phyloP scores from a whole-genome alignment of 2,113 vertebrate species.

The Xenopus laevis region DNA sequence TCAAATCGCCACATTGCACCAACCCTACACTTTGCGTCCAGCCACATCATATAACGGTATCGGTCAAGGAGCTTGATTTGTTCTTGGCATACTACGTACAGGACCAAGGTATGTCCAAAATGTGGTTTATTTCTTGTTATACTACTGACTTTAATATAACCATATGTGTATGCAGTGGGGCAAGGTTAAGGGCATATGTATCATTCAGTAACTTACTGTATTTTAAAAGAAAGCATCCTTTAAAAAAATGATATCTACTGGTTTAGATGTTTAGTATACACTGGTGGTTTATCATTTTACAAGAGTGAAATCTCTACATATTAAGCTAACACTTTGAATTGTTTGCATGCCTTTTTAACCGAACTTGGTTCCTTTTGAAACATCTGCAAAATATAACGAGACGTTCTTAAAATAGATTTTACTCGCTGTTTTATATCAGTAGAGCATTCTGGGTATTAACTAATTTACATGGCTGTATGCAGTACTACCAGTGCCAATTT shows the following conservation, averaged over 20 bases:
- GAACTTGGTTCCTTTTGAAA: too few relatives aligned
- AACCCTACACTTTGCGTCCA: slow-evolving; percentile 98
- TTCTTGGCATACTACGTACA: slow-evolving; percentile 99
- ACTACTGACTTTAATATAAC: slow-evolving; percentile 4
- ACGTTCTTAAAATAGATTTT: too few relatives aligned
- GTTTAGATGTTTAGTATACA: too few relatives aligned
- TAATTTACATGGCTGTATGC: neutral
- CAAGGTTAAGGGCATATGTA: slow-evolving; percentile 30
- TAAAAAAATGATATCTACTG: too few relatives aligned
- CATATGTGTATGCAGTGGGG: slow-evolving; percentile 32
- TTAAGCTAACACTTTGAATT: too few relatives aligned
- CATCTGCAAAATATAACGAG: too few relatives aligned
- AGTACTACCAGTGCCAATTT: neutral
- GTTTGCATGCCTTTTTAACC: too few relatives aligned
- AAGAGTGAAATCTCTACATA: too few relatives aligned
- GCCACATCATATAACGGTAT: slow-evolving; percentile 98
- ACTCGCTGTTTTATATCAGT: too few relatives aligned
- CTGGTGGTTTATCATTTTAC: too few relatives aligned
- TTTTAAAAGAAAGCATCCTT: too few relatives aligned
- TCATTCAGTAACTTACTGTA: slow-evolving; percentile 10
- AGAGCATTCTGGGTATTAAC: too few relatives aligned
- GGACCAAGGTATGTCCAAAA: slow-evolving; percentile 84
- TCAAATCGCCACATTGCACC: slow-evolving; percentile 98
- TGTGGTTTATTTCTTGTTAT: slow-evolving; percentile 37
- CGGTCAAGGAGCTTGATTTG: slow-evolving; percentile 99